phyloP scores from a whole-genome alignment of 2,888 invertebrate genomes.

The Altica lythri region DNA sequence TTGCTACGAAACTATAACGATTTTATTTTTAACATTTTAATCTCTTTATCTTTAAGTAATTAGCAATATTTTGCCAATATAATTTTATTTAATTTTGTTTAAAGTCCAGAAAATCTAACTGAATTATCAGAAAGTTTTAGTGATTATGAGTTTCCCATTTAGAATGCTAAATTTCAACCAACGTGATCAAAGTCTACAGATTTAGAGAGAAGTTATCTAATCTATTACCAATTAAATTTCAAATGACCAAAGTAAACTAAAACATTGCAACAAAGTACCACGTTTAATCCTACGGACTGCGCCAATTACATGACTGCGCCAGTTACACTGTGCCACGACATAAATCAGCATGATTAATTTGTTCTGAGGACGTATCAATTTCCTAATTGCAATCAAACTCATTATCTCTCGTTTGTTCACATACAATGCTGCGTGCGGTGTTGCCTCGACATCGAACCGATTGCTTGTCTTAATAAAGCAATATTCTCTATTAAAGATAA shows the following conservation, averaged over 20 bases:
- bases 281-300: background rate
- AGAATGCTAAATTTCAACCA: background rate
- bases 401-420: constrained; percentile 25
- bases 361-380: constrained; percentile 28
- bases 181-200: background rate
- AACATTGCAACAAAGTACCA: constrained; percentile 4
- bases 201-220: background rate
- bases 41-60: no score
- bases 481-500: background rate
- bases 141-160: background rate
- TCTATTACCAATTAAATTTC: background rate
- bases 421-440: constrained; percentile 20
- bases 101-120: no score
- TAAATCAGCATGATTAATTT: constrained; percentile 25
- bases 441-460: no score
- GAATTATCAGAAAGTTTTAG: background rate
- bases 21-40: no score
- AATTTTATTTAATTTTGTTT: no score
- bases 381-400: constrained; percentile 28
- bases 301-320: constrained; percentile 9
- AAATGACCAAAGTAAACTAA: constrained; percentile 9
- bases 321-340: constrained; percentile 2
- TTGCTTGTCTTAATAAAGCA: constrained; percentile 1
- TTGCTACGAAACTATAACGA: no score
- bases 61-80: no score